Evolutionary conservation across 1,140 invertebrate genomes (phyloP).

Genomic region (Leptinotarsa texana): DNA sequence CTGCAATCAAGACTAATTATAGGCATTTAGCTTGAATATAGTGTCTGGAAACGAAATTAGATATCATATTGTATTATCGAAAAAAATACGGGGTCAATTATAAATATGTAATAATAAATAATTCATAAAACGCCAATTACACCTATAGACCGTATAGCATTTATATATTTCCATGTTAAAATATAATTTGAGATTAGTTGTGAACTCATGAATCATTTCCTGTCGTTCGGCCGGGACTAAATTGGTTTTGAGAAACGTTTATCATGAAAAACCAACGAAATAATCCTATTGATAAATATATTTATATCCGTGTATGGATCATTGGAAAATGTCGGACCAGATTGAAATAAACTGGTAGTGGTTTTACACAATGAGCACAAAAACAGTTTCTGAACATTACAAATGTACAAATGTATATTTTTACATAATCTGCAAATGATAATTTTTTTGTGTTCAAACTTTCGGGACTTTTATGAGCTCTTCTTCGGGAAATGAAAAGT

Average conservation of each 20-base stretch:
- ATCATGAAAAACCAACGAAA: conserved; percentile 30
- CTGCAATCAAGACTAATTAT: conserved; percentile 22
- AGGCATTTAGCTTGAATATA: conserved; percentile 13
- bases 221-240: conserved; percentile 28
- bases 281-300: conserved; percentile 10
- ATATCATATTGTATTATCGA: conserved; percentile 23
- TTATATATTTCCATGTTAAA: conserved; percentile 29
- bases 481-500: no score
- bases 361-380: no score
- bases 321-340: no score
- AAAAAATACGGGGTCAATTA: conserved; percentile 19
- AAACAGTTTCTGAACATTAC: no score
- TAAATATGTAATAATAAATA: conserved; percentile 26
- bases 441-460: no score
- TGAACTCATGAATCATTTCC: conserved; percentile 36
- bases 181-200: conserved; percentile 24
- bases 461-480: no score
- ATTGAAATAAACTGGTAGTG: no score
- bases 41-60: conserved; percentile 20
- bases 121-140: conserved; percentile 25
- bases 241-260: conserved; percentile 28
- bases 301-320: no score
- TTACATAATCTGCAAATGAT: no score
- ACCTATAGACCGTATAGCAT: conserved; percentile 19
- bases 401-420: no score